phyloP scores from a whole-genome alignment of 2,797 vertebrate genomes.

The Mormyrus hasselquistii region DNA sequence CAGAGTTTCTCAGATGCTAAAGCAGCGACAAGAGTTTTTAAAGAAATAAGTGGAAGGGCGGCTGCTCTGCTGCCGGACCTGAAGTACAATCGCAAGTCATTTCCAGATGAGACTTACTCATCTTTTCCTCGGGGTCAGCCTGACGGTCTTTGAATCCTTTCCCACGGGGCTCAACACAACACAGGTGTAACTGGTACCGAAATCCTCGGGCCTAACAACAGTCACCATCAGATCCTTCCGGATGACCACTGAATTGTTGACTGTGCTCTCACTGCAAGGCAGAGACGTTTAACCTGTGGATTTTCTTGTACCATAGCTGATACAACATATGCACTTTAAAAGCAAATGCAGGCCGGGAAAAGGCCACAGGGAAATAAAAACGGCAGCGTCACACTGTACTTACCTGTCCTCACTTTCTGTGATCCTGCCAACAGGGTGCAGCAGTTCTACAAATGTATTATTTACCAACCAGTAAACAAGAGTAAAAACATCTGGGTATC shows the following conservation, averaged over 20 bases:
- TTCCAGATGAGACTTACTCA: not conserved
- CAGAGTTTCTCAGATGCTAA: no score
- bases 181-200: conserved; percentile 51
- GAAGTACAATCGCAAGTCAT: not conserved
- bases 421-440: conserved; percentile 41
- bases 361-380: not conserved
- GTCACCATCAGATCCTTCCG: conserved; percentile 49
- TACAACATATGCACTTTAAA: not conserved
- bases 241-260: conserved; percentile 30
- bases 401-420: conserved; percentile 47
- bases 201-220: conserved; percentile 39
- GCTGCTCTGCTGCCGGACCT: not conserved
- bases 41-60: not conserved
- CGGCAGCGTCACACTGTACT: conserved; percentile 36
- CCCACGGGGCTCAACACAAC: conserved; percentile 49
- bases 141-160: conserved; percentile 19
- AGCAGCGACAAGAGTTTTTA: not conserved
- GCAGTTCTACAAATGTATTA: conserved; percentile 59
- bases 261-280: conserved; percentile 37
- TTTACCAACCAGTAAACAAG: conserved; percentile 77
- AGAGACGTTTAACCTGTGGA: not conserved
- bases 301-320: not conserved
- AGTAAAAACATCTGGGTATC: conserved; percentile 27
- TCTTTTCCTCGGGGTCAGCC: not conserved
- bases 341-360: not conserved